Evolutionary conservation across 2,888 invertebrate genomes (phyloP).

Genomic region (Marasmarcha lunaedactyla): DNA sequence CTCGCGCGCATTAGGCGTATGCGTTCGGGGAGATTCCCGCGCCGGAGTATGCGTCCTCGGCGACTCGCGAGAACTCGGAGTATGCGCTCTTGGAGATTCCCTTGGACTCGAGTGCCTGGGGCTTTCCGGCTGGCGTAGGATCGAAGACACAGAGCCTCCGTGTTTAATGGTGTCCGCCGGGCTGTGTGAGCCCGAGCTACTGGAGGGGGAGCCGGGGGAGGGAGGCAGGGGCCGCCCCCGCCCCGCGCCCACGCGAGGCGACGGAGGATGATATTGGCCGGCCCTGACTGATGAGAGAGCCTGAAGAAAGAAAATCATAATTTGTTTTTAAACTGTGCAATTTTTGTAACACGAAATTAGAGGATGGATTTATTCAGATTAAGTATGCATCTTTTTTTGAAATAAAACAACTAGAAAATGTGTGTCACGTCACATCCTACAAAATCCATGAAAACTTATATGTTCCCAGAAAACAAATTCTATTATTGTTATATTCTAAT

Average conservation of each 20-base stretch:
- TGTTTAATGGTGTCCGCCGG: constrained; percentile 83
- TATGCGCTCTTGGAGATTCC: constrained; percentile 30
- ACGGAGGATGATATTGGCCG: constrained; percentile 79
- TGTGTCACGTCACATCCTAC: too few species aligned
- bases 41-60: constrained; percentile 23
- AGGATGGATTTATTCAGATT: too few species aligned
- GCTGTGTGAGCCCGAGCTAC: constrained; percentile 84
- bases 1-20: constrained; percentile 26
- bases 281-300: constrained; percentile 80
- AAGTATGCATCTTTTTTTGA: too few species aligned
- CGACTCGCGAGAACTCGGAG: constrained; percentile 43
- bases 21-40: constrained; percentile 9
- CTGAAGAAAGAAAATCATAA: constrained; percentile 28
- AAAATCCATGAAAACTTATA: too few species aligned
- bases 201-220: constrained; percentile 90
- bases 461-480: too few species aligned
- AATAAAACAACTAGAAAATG: too few species aligned
- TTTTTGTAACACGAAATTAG: constrained; percentile 1
- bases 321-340: too few species aligned
- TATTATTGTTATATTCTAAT: too few species aligned
- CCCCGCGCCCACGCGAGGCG: constrained; percentile 61
- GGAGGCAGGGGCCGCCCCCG: constrained; percentile 64
- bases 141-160: constrained; percentile 61
- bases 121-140: constrained; percentile 54
- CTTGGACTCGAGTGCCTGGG: constrained; percentile 36